Base-by-base conservation (phyloP, 1,140 invertebrate genomes). In the Thaumetopoea pityocampa region DNA sequence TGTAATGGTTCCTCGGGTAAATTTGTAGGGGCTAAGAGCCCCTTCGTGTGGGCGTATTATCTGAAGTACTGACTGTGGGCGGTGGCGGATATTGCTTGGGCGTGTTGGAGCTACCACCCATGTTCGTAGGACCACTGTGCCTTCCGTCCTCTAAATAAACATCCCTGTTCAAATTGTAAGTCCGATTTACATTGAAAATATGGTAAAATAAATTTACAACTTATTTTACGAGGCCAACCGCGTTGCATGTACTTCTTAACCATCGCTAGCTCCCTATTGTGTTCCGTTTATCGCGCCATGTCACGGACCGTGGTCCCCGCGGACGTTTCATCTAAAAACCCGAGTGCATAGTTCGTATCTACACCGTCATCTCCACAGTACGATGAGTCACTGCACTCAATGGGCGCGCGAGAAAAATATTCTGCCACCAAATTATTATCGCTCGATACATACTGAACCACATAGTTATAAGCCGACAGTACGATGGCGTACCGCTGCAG, bases 381-480 rank as follows among this genome's bases (percentile, higher is more conserved):
- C 7, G n/a, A n/a, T n/a, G n/a, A n/a, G n/a, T 3, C 3, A 11
- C 2, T 11, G 6, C 4, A n/a, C 15, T 9, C 0, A 2, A 44
- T 18, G 1, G 49, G 28, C 9, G 42, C 32, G 8, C 49, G 51
- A 10, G 53, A 57, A 12, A 62, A 47, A 41, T 42, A 60, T 44
- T 60, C 53, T 0, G 56, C 56, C n/a, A n/a, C n/a, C 2, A 43
- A 36, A 22, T 62, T 62, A 27, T 54, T 48, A 2, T 51, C 32
- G 9, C 45, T 35, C 0, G 20, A 19, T 10, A 53, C 9, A 17
- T 57, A 62, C 27, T 62, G 30, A 2, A 57, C 33, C 5, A 10
- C 29, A 49, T 51, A 63, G 23, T 63, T 58, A 43, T 62, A 57
- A 1, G 47, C 58, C 5, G 52, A 52, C n/a, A 62, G 16, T 24